Conservation (phyloP, 2,113 vertebrate genomes). For the Tachuris rubrigastra region DNA sequence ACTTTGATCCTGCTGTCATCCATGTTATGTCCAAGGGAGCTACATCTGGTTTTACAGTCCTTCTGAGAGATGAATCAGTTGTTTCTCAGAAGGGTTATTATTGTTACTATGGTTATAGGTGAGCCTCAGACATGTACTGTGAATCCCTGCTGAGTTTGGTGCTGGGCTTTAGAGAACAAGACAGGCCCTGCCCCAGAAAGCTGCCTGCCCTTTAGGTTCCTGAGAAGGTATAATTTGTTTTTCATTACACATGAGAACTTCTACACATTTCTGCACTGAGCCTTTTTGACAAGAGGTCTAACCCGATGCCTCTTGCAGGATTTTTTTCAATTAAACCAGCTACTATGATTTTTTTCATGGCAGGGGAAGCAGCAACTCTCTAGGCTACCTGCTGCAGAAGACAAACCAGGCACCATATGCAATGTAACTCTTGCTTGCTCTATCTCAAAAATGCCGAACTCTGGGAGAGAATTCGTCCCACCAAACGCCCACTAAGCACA, state of each 20-base stretch:
- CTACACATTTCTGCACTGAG: background rate
- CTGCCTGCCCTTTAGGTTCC: background rate
- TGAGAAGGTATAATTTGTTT: background rate
- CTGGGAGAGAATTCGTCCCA: constrained; percentile 66
- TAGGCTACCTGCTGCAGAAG: background rate
- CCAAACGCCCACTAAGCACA: constrained; percentile 73
- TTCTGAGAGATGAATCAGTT: background rate
- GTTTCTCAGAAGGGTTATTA: background rate
- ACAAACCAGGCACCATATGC: constrained; percentile 53
- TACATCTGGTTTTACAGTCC: background rate
- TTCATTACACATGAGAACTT: background rate
- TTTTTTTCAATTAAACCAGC: background rate
- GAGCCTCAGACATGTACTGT: background rate
- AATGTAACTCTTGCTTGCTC: background rate
- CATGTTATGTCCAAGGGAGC: background rate
- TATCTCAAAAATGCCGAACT: constrained; percentile 48
- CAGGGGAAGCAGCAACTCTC: background rate
- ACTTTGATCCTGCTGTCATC: background rate
- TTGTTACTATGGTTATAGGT: background rate
- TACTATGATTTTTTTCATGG: background rate
- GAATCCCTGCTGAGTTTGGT: background rate
- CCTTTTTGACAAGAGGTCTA: background rate
- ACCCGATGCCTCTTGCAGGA: background rate
- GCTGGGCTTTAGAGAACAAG: background rate
- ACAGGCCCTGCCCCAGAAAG: background rate